Percentiles rank a stretch among this genome's conserved stretches.
phyloP scores from a whole-genome alignment of 2,113 vertebrate species.

The Centrocercus urophasianus region DNA sequence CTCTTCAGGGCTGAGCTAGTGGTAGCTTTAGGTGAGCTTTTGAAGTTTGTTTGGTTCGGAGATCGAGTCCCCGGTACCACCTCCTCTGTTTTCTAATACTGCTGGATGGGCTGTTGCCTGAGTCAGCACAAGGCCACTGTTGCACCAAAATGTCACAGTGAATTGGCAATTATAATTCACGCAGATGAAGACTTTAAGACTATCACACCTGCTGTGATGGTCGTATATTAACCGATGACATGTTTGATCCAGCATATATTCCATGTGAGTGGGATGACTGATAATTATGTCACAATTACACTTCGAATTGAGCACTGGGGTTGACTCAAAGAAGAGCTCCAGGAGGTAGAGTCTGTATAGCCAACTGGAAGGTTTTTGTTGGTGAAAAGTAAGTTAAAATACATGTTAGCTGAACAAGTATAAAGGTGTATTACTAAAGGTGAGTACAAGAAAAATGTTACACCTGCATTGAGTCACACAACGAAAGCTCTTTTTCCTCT shows the following conservation, averaged over 20 bases:
- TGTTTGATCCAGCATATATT: not conserved
- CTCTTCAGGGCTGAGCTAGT: not conserved
- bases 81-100: not conserved
- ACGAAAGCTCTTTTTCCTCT: not conserved
- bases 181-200: not conserved
- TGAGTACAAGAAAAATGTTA: not conserved
- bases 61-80: accelerated
- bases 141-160: not conserved
- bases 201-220: not conserved
- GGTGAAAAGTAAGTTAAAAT: not conserved
- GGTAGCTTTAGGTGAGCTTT: not conserved
- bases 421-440: not conserved
- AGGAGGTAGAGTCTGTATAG: not conserved
- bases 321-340: not conserved
- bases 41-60: accelerated
- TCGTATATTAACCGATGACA: not conserved
- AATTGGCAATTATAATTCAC: not conserved
- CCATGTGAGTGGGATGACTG: not conserved
- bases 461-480: not conserved
- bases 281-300: not conserved
- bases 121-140: not conserved
- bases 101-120: not conserved
- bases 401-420: not conserved
- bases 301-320: not conserved
- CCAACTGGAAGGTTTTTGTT: not conserved